Evolutionary conservation across 2,888 invertebrate genomes (phyloP), one percentile per base, ranked within the genome.

Genomic region (Stenolophus ochropezus): DNA sequence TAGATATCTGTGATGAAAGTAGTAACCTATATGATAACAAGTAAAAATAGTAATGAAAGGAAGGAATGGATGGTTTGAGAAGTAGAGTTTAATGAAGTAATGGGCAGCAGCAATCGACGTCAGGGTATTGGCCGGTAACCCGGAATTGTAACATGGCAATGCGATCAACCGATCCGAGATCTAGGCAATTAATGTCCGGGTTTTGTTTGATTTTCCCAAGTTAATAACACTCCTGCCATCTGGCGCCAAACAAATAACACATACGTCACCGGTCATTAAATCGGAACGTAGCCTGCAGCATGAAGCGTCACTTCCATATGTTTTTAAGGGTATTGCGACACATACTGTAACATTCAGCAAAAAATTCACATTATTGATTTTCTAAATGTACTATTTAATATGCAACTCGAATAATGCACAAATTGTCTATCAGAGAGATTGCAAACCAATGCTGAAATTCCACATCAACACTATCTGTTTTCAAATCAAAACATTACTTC

Each of bases 191-290:
- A 89, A 89, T 89, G 89, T 89, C 88, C 87, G 87, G 75, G 87
- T 87, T 88, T 89, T 90, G 89, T 90, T 90, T 90, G 89, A 90
- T 89, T 90, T 89, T 75, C 88, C 88, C 89, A 89, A 90, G 89
- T 90, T 90, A 90, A 90, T 90, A 90, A 89, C 89, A 88, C 88
- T 88, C 87, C 86, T 86, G 87, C 89, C 90, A 90, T 89, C 89
- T 90, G 90, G 89, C 90, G 89, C 89, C 89, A 88, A 88, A 89
- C 89, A 89, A 89, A 89, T 89, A 89, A 89, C 89, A 89, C 88
- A 89, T 89, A 89, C 89, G 89, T 89, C 89, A 89, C 86, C 87
- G 88, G 88, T 87, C 88, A 88, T 89, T 88, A 88, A 42, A 77
- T 51, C 75, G 53, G 42, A 27, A 21, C 73, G 73, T 20, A 49